phyloP scores from a whole-genome alignment of 2,113 vertebrate species.

The Suncus etruscus region DNA sequence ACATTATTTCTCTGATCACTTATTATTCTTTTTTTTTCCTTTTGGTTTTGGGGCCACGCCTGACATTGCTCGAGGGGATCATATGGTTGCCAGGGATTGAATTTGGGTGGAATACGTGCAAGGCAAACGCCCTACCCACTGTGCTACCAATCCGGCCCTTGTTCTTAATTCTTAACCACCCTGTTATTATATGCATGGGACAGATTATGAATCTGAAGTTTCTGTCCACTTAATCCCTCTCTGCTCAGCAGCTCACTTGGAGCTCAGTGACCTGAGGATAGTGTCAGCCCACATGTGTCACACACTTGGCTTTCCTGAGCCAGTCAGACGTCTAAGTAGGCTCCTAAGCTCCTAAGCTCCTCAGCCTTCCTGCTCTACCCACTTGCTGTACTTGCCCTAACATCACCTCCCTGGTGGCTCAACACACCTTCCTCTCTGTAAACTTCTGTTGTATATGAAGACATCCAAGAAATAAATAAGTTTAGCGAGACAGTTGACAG shows the following conservation, averaged over 20 bases:
- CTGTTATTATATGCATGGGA: background rate
- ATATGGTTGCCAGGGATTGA: too few species aligned
- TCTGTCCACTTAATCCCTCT: background rate
- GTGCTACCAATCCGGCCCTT: too few species aligned
- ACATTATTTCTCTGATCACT: too few species aligned
- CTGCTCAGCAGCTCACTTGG: background rate
- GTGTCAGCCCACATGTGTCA: constrained; percentile 36
- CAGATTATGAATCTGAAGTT: constrained; percentile 17
- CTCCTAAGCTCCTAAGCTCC: background rate
- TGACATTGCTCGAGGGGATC: too few species aligned
- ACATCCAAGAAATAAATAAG: too few species aligned
- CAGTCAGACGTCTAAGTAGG: constrained; percentile 57
- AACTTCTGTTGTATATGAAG: background rate
- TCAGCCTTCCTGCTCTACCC: background rate
- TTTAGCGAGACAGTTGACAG: background rate
- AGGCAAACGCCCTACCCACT: too few species aligned
- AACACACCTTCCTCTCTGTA: background rate
- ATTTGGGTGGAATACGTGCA: too few species aligned
- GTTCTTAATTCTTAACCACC: background rate
- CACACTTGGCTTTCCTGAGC: constrained; percentile 7
- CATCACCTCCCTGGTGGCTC: background rate
- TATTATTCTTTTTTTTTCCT: too few species aligned
- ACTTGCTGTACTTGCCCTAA: background rate
- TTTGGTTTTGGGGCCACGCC: too few species aligned
- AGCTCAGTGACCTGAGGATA: background rate